Percentiles rank a stretch among this genome's conserved stretches.
phyloP scores from a whole-genome alignment of 1,140 invertebrate species.

The Spodoptera frugiperda region DNA sequence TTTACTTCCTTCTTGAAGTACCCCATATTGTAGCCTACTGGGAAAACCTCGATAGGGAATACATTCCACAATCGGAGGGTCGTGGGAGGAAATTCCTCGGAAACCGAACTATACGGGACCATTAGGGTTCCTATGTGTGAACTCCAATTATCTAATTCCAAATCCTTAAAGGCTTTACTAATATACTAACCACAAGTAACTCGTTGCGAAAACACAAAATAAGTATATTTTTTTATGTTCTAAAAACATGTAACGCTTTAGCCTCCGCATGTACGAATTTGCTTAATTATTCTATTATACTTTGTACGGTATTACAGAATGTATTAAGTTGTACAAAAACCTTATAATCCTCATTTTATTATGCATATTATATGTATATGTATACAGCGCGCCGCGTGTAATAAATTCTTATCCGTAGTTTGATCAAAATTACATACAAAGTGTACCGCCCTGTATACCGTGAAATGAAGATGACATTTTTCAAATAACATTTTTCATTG shows the following conservation, averaged over 20 bases:
- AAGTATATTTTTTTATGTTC: neutral
- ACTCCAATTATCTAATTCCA: too few relatives aligned
- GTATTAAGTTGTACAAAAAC: slow-evolving; percentile 58
- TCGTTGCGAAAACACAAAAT: neutral
- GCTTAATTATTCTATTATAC: slow-evolving; percentile 52
- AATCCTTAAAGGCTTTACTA: too few relatives aligned
- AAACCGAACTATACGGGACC: too few relatives aligned
- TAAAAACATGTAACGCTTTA: slow-evolving; percentile 22
- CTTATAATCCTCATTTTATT: slow-evolving; percentile 70
- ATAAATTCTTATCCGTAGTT: slow-evolving; percentile 68
- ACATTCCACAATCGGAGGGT: too few relatives aligned
- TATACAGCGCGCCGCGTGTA: slow-evolving; percentile 71
- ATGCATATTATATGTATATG: slow-evolving; percentile 69
- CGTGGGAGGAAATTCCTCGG: too few relatives aligned
- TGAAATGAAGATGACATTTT: slow-evolving; percentile 55
- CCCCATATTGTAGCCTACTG: too few relatives aligned
- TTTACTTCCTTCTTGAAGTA: too few relatives aligned
- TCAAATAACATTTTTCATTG: slow-evolving; percentile 15
- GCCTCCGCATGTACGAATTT: slow-evolving; percentile 35
- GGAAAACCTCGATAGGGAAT: too few relatives aligned
- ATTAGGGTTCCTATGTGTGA: too few relatives aligned
- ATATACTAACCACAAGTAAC: neutral
- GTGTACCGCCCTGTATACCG: slow-evolving; percentile 61
- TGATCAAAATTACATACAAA: slow-evolving; percentile 74
- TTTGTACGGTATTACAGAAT: slow-evolving; percentile 46